Evolutionary conservation across 2,797 vertebrate species (phyloP), one percentile per base, ranked within the genome.

Genomic region (Petrocephalus sullivani): DNA sequence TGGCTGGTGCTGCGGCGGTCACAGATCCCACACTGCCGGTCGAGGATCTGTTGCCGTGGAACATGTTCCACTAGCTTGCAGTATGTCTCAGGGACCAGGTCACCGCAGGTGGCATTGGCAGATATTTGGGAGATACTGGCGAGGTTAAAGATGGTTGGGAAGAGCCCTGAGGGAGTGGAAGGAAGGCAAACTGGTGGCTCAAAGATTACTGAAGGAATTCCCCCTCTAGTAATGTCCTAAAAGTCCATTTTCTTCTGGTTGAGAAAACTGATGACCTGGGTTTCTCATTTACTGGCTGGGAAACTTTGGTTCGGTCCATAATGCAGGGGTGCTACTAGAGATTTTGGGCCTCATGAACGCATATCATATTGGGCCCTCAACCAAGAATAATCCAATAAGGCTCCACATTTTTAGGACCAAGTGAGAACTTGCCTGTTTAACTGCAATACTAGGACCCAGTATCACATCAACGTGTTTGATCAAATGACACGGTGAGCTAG

Each of bases 41-140:
- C 95, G 37, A 95, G 94, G n/a, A 94, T 89, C 0, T 94, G 95
- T 1, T 94, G 91, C 0, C 95, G 95, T 0, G 96, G 96, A 8
- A 97, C 96, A 0, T 97, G 96, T 56, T 96, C 96, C 88, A 96
- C 96, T 0, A 97, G 93, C 37, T 96, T 97, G 90, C 96, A 97
- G 91, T 95, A 97, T 93, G 95, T 96, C 92, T 96, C 96, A 0
- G 95, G 95, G 19, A 94, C 95, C 61, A 90, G 94, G 89, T 96
- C 96, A 0, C 96, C 96, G 0, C 96, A 96, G 41, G 96, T 97
- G 0, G 96, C 96, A 0, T 96, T 97, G 90, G 96, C 91, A 64
- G 93, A 93, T 89, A 97, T 96, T 88, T 95, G 92, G 33, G 96
- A 95, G 3, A 95, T 96, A 93, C 95, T 96, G 90, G 96, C 96